These are phyloP conservation scores for rabbit (Oryctolagus cuniculus) DNA, from an alignment of 2,113 vertebrate species.

Conservation along the genomic window DNA sequence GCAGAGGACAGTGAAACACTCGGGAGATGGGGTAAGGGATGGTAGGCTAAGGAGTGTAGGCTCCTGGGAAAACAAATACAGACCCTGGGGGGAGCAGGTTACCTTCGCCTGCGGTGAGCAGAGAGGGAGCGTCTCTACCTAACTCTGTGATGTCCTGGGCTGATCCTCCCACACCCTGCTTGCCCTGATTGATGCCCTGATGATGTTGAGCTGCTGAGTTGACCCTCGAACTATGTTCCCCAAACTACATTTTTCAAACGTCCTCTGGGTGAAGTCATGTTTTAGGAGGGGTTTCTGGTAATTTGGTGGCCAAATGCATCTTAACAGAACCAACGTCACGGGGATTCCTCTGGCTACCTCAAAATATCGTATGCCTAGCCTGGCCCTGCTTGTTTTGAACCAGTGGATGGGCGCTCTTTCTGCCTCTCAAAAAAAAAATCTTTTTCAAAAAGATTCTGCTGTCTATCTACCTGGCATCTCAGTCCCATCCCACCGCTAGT, in stretches of 20 bases:
- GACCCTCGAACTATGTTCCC: not conserved
- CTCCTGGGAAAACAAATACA: not conserved
- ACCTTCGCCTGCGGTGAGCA: not conserved
- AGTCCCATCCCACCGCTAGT: not conserved
- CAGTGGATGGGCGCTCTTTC: too few species aligned
- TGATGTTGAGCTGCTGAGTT: not conserved
- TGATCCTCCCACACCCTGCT: rapidly evolving
- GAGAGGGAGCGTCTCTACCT: not conserved
- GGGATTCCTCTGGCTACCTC: not conserved
- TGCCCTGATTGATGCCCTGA: not conserved
- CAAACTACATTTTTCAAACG: not conserved
- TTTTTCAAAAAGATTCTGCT: not conserved
- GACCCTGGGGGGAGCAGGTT: not conserved
- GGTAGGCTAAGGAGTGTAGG: not conserved
- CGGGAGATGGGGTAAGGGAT: not conserved
- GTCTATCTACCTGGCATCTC: not conserved
- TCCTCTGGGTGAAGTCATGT: not conserved
- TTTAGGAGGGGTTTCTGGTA: not conserved
- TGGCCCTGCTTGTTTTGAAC: too few species aligned
- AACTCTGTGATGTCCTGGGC: not conserved
- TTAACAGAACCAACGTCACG: not conserved
- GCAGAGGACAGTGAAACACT: not conserved
- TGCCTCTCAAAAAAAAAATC: too few species aligned
- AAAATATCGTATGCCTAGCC: not conserved
- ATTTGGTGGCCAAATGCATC: not conserved